phyloP scores from a whole-genome alignment of 2,113 vertebrate species.

The Pomatorhinus ruficollis region DNA sequence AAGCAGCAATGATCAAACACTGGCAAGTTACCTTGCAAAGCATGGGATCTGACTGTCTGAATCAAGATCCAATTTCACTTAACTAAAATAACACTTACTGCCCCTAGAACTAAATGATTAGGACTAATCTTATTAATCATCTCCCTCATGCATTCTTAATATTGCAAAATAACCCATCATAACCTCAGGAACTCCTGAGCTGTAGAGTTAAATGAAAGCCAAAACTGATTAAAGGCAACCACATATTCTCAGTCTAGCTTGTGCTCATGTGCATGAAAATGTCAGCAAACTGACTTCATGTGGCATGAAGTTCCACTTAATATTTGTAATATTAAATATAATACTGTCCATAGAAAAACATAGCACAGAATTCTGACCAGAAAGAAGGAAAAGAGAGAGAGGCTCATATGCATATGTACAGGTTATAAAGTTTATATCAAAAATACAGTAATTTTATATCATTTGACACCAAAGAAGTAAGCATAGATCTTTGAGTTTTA shows the following conservation, averaged over 20 bases:
- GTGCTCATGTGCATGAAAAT: not conserved
- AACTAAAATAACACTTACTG: not conserved
- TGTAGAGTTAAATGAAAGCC: not conserved
- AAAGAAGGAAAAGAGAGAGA: not conserved
- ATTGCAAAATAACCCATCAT: not conserved
- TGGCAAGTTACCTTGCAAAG: not conserved
- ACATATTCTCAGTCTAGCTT: not conserved
- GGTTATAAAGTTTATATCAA: not conserved
- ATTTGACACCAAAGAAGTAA: not conserved
- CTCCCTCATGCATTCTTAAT: not conserved
- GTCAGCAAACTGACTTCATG: not conserved
- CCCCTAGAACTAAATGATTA: not conserved
- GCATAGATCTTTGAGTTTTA: not conserved
- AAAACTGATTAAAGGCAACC: not conserved
- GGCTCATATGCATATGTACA: not conserved
- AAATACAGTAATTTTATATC: not conserved
- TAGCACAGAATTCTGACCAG: not conserved
- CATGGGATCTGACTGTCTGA: not conserved
- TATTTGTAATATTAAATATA: not conserved
- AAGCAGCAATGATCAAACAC: not conserved
- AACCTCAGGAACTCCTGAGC: not conserved
- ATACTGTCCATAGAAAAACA: not conserved
- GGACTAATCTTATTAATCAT: not conserved
- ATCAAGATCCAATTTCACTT: not conserved
- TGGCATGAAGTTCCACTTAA: not conserved